These are phyloP conservation scores for Acanthopleura granulata DNA, from an alignment of 2,888 invertebrate genomes.

Conservation along the genomic window DNA sequence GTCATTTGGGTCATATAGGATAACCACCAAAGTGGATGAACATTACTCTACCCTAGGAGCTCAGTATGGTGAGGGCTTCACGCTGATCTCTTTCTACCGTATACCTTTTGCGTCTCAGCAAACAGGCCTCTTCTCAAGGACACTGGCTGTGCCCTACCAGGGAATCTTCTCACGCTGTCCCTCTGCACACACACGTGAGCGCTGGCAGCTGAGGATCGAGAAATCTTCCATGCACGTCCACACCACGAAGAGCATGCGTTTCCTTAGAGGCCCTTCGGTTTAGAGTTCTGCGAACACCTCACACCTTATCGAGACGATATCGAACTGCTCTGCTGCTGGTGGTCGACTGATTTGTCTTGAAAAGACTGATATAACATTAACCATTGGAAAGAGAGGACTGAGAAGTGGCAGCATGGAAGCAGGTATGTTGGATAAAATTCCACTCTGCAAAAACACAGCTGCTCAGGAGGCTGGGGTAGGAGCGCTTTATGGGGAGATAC, in stretches of 20 bases:
- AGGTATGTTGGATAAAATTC: conserved; percentile 20
- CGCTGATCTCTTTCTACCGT: conserved; percentile 39
- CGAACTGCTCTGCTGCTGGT: conserved; percentile 41
- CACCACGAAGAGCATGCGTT: not conserved
- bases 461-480: too few relatives aligned
- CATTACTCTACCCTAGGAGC: conserved; percentile 30
- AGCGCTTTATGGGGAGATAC: too few relatives aligned
- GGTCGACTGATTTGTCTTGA: conserved; percentile 52
- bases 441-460: too few relatives aligned
- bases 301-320: conserved; percentile 47
- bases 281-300: not conserved
- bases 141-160: conserved; percentile 36
- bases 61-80: conserved; percentile 36
- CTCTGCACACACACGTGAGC: conserved; percentile 34
- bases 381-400: conserved; percentile 20
- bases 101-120: conserved; percentile 34
- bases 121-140: conserved; percentile 30
- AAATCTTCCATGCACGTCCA: conserved; percentile 43
- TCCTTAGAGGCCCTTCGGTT: not conserved
- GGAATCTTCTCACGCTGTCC: conserved; percentile 48
- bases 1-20: not conserved
- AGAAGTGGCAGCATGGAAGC: conserved; percentile 24
- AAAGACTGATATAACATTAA: conserved; percentile 43
- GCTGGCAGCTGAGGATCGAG: conserved; percentile 52
- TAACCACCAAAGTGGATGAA: not conserved